Conservation (phyloP, 2,113 vertebrate genomes). For the Raja brachyura region DNA sequence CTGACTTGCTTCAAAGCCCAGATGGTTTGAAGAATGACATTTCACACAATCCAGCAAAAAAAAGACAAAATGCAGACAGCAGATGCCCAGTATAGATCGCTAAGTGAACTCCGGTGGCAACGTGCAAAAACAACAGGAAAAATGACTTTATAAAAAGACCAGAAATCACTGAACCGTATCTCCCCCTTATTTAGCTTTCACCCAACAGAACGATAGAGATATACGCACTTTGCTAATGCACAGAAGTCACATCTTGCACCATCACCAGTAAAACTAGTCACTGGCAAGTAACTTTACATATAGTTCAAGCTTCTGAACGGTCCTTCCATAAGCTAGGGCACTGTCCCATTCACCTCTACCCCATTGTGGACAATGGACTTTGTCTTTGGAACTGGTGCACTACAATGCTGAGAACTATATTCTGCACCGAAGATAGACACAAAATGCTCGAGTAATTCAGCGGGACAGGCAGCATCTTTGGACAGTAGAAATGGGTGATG, state of each 20-base stretch:
- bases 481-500: too few relatives aligned
- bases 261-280: conserved; percentile 13
- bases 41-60: conserved; percentile 88
- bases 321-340: too few relatives aligned
- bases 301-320: too few relatives aligned
- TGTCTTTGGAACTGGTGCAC: too few relatives aligned
- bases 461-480: too few relatives aligned
- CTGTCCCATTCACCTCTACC: too few relatives aligned
- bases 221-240: not conserved
- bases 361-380: too few relatives aligned
- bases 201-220: conserved; percentile 16
- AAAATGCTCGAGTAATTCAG: too few relatives aligned
- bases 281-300: not conserved
- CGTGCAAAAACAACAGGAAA: conserved; percentile 86
- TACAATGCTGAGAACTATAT: too few relatives aligned
- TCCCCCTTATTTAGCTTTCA: conserved; percentile 43
- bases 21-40: conserved; percentile 78
- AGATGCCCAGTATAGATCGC: conserved; percentile 67
- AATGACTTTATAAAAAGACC: conserved; percentile 51
- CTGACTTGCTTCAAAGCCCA: conserved; percentile 71
- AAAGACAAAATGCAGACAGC: conserved; percentile 51
- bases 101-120: conserved; percentile 88
- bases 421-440: too few relatives aligned
- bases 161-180: conserved; percentile 68
- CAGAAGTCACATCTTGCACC: not conserved